A percentile compares a stretch with the other conserved stretches of the same genome.
These are phyloP conservation scores for Solea solea DNA, from an alignment of 2,113 vertebrate genomes.

Conservation along the genomic window DNA sequence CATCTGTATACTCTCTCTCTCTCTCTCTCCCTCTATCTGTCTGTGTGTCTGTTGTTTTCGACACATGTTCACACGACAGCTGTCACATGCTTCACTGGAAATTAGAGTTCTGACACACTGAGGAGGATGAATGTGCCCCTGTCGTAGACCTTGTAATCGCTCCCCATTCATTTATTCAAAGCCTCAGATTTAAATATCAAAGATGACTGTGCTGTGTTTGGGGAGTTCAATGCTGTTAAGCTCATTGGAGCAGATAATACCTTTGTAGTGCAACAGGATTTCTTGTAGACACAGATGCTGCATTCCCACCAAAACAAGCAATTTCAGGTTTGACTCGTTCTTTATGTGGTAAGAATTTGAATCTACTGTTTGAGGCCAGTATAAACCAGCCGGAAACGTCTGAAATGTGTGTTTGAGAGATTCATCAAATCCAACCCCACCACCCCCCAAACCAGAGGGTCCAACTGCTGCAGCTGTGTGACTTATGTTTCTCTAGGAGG, in stretches of 20 bases:
- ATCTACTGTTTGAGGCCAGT: no score
- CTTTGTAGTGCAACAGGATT: constrained; percentile 68
- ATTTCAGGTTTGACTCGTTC: no score
- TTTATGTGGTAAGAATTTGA: no score
- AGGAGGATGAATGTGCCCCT: constrained; percentile 42
- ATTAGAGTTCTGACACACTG: constrained; percentile 53
- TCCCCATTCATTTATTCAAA: constrained; percentile 54
- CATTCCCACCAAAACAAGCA: constrained; percentile 55
- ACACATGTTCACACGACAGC: constrained; percentile 14
- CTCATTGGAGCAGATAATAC: constrained; percentile 54
- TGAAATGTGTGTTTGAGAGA: constrained; percentile 16
- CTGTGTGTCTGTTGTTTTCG: neutral
- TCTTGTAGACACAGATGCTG: constrained; percentile 44
- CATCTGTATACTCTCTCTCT: no score
- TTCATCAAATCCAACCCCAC: constrained; percentile 34
- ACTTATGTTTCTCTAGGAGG: constrained; percentile 62
- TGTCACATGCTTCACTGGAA: constrained; percentile 24
- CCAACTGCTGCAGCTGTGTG: constrained; percentile 52
- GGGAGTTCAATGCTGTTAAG: constrained; percentile 57
- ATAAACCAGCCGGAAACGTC: constrained; percentile 12
- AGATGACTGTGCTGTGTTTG: constrained; percentile 59
- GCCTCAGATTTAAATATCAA: constrained; percentile 79
- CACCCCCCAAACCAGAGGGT: constrained; percentile 21
- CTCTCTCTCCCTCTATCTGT: neutral
- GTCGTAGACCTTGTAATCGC: constrained; percentile 49